phyloP scores from a whole-genome alignment of 2,113 vertebrate genomes.

The Sisor rabdophorus region DNA sequence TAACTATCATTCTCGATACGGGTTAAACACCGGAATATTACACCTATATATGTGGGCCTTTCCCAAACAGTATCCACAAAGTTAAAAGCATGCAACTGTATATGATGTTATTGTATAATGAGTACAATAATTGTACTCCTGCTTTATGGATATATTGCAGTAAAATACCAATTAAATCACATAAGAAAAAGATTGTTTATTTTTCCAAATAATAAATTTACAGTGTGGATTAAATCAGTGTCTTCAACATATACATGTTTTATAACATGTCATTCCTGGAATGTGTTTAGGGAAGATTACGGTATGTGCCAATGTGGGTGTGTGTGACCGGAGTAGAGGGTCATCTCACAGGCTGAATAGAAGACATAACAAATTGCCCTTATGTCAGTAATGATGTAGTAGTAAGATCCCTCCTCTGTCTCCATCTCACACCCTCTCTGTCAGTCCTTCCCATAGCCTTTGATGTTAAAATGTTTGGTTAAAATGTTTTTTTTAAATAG shows the following conservation, averaged over 20 bases:
- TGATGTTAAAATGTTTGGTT: neutral
- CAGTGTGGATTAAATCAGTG: constrained; percentile 2
- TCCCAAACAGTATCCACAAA: neutral
- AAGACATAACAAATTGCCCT: constrained; percentile 6
- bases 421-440: neutral
- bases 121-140: neutral
- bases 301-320: constrained; percentile 5
- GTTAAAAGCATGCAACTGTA: neutral
- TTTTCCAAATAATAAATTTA: neutral
- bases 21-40: neutral
- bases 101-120: neutral
- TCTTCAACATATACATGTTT: neutral
- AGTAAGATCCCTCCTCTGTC: neutral
- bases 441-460: neutral
- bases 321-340: constrained; percentile 14
- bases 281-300: constrained; percentile 34
- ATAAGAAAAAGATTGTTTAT: no score
- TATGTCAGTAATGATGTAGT: constrained; percentile 29
- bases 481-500: neutral
- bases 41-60: constrained; percentile 1
- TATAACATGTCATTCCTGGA: constrained; percentile 17
- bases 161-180: neutral
- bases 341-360: constrained; percentile 20
- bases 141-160: neutral
- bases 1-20: neutral